Evolutionary conservation across 2,113 vertebrate species (phyloP).

Genomic region (Charina bottae): DNA sequence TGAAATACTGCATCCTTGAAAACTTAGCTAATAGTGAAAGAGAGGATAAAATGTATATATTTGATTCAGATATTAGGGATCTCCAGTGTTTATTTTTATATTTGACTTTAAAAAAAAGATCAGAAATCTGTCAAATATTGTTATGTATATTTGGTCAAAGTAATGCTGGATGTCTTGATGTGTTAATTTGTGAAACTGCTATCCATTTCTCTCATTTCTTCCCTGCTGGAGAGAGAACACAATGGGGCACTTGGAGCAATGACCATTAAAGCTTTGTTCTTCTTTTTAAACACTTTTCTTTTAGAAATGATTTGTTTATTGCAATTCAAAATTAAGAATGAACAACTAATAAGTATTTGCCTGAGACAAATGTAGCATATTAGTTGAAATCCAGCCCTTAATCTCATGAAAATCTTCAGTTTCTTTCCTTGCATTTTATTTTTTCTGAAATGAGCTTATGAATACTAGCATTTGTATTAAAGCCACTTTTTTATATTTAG

Average conservation of each 20-base stretch:
- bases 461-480: conserved; percentile 11
- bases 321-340: neutral
- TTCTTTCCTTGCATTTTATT: conserved; percentile 28
- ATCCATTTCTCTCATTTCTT: neutral
- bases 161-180: neutral
- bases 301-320: neutral
- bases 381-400: conserved; percentile 15
- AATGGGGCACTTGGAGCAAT: neutral
- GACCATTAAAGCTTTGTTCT: neutral
- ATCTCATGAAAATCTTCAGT: conserved; percentile 27
- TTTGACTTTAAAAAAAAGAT: neutral
- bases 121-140: neutral
- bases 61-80: conserved; percentile 3
- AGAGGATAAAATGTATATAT: neutral
- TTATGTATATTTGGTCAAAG: neutral
- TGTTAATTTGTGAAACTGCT: neutral
- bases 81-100: neutral
- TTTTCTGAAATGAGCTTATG: conserved; percentile 34
- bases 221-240: neutral
- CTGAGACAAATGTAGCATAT: neutral
- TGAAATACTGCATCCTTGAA: neutral
- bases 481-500: conserved; percentile 3
- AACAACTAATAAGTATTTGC: conserved; percentile 2
- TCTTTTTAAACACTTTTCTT: neutral
- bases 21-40: neutral